Evolutionary conservation across 2,888 invertebrate species (phyloP).

Genomic region (Eledona agricola): DNA sequence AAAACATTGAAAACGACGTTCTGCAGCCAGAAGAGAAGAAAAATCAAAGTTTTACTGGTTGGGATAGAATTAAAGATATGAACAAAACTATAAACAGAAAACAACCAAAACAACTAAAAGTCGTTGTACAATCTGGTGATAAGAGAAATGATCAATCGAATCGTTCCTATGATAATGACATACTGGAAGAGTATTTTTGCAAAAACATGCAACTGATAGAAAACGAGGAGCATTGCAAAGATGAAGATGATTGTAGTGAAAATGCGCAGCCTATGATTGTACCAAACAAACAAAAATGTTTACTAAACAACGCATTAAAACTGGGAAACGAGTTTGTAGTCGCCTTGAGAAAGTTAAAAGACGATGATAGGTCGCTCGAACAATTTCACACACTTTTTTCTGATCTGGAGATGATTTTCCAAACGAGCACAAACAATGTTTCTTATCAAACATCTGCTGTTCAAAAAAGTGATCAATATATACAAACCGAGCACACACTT

Average conservation of each 20-base stretch:
- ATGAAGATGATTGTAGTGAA: no score
- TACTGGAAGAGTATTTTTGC: constrained; percentile 35
- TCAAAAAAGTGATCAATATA: neutral
- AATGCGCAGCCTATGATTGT: constrained; percentile 3
- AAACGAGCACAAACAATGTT: neutral
- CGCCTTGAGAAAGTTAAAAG: neutral
- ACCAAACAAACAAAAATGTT: neutral
- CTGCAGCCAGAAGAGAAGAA: constrained; percentile 14
- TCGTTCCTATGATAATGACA: constrained; percentile 30
- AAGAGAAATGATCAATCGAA: constrained; percentile 8
- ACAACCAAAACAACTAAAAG: constrained; percentile 38
- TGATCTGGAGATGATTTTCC: constrained; percentile 3
- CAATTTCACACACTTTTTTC: neutral
- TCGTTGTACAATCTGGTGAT: constrained; percentile 18
- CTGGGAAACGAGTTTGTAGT: neutral
- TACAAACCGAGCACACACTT: constrained; percentile 3
- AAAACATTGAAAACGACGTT: constrained; percentile 46
- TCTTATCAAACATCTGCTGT: neutral
- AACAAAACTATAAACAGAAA: constrained; percentile 42
- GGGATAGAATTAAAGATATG: constrained; percentile 47
- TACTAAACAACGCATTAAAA: constrained; percentile 6
- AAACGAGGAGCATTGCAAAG: no score
- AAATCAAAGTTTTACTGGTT: constrained; percentile 38
- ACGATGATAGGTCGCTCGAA: neutral
- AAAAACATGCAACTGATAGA: constrained; percentile 36